Conservation (phyloP, 2,797 vertebrate species). For the Acanthurus leucopareius region DNA sequence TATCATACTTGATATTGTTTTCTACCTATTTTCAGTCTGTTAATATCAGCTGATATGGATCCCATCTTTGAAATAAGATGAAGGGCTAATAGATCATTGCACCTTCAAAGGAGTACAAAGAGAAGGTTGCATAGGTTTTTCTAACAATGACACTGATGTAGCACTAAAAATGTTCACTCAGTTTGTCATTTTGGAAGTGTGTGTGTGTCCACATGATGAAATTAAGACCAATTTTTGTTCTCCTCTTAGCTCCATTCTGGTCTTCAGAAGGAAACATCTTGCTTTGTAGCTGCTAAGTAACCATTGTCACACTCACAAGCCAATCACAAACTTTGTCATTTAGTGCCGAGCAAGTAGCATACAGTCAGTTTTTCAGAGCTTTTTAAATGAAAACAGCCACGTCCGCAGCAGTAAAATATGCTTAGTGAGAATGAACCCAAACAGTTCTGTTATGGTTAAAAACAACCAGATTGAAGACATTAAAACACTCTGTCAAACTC, state of each 20-base stretch:
- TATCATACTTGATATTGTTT: conserved; percentile 7
- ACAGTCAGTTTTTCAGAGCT: neutral
- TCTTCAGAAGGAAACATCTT: neutral
- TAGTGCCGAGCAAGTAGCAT: neutral
- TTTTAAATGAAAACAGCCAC: neutral
- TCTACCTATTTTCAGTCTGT: conserved; percentile 11
- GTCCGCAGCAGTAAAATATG: too few species aligned
- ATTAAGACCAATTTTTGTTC: neutral
- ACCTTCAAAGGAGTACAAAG: conserved; percentile 13
- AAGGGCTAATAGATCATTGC: conserved; percentile 12
- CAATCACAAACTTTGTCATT: neutral
- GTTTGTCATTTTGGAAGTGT: neutral
- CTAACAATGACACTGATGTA: neutral
- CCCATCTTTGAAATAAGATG: neutral
- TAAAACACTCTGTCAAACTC: neutral
- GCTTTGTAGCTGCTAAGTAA: neutral
- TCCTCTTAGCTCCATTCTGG: neutral
- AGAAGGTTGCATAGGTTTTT: neutral
- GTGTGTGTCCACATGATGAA: neutral
- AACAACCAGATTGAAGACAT: neutral
- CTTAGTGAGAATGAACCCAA: neutral
- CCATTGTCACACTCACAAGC: neutral
- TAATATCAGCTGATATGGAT: conserved; percentile 26
- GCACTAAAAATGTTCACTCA: neutral
- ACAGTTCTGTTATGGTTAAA: neutral